Conservation (phyloP, 2,888 invertebrate species). For the Heliconius erato region DNA sequence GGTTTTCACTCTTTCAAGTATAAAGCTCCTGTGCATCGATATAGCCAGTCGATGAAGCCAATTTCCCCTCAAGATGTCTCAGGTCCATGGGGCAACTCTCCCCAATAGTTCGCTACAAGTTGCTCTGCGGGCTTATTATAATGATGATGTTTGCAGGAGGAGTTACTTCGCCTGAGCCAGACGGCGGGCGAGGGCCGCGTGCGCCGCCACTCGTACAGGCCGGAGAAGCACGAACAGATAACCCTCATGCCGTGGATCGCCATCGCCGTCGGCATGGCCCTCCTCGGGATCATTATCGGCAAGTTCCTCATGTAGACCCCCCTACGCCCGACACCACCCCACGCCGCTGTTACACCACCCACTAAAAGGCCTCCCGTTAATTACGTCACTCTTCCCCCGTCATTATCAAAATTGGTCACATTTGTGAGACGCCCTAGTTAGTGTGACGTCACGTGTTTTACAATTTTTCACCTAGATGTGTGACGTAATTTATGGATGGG, state of each 20-base stretch:
- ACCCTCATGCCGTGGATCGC: constrained; percentile 88
- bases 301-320: constrained; percentile 92
- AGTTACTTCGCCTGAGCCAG: constrained; percentile 87
- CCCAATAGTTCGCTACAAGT: not conserved
- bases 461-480: constrained; percentile 1
- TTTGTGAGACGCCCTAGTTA: not conserved
- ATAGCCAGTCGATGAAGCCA: too few species aligned
- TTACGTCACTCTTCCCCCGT: not conserved
- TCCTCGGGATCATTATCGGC: constrained; percentile 91
- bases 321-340: constrained; percentile 60
- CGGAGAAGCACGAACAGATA: constrained; percentile 86
- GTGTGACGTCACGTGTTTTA: not conserved
- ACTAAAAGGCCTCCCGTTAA: constrained; percentile 50
- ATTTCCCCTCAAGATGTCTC: too few species aligned
- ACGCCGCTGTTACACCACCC: constrained; percentile 72
- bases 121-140: not conserved
- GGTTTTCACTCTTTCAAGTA: too few species aligned
- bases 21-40: too few species aligned
- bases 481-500: constrained; percentile 2
- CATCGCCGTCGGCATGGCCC: constrained; percentile 88
- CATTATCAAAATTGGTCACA: too few species aligned
- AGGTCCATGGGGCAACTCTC: not conserved
- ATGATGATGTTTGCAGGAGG: constrained; percentile 80
- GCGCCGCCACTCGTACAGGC: constrained; percentile 78
- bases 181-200: constrained; percentile 69